These are phyloP conservation scores for Loripinus fragilis DNA, from an alignment of 2,888 invertebrate genomes.

Conservation along the genomic window DNA sequence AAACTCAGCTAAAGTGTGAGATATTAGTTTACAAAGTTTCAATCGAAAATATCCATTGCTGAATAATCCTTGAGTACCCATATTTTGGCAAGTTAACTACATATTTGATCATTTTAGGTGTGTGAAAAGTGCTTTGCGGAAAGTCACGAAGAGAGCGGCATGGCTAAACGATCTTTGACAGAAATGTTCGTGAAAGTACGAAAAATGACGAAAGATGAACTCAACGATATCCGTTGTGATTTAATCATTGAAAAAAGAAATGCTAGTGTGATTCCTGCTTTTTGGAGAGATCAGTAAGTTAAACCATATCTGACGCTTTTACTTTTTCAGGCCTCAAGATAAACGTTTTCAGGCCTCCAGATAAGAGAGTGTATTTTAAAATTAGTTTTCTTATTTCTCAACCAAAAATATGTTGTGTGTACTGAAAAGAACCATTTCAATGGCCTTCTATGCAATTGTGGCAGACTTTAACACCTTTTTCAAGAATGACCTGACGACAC, in stretches of 20 bases:
- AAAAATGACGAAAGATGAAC: slow-evolving; percentile 25
- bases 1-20: not conserved
- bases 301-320: too few relatives aligned
- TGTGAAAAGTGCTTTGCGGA: slow-evolving; percentile 33
- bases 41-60: not conserved
- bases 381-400: too few relatives aligned
- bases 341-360: too few relatives aligned
- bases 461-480: too few relatives aligned
- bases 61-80: too few relatives aligned
- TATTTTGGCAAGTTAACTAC: not conserved
- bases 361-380: too few relatives aligned
- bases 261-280: slow-evolving; percentile 26
- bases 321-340: too few relatives aligned
- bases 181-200: slow-evolving; percentile 26
- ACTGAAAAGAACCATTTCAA: too few relatives aligned
- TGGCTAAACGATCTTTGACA: slow-evolving; percentile 35
- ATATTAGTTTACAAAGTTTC: not conserved
- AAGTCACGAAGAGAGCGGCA: not conserved
- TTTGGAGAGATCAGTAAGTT: slow-evolving; percentile 55
- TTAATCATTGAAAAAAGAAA: slow-evolving; percentile 17
- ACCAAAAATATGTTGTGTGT: too few relatives aligned
- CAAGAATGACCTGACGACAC: too few relatives aligned
- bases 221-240: slow-evolving; percentile 31
- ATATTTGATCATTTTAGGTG: slow-evolving; percentile 24
- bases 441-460: too few relatives aligned